A percentile compares a stretch with the other conserved stretches of the same genome.
Conservation (phyloP, 2,888 invertebrate genomes). For the Macrophya alboannulata region DNA sequence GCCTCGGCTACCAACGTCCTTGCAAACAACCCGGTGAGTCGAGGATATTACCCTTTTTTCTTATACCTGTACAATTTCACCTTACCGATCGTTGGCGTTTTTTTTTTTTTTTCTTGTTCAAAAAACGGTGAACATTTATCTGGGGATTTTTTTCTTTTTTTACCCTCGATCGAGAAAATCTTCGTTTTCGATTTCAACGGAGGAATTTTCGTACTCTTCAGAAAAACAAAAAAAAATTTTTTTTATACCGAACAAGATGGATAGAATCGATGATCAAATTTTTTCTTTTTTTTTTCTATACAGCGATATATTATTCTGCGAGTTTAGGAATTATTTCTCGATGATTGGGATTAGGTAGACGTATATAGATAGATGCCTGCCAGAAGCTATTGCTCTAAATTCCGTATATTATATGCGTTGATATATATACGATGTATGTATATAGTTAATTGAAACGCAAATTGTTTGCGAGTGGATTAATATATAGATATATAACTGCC, state of each 20-base stretch:
- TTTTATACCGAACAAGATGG: background rate
- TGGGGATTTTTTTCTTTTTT: too few species aligned
- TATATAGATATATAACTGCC: too few species aligned
- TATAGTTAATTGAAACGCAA: background rate
- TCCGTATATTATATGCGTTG: background rate
- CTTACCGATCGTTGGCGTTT: too few species aligned
- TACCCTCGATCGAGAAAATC: too few species aligned
- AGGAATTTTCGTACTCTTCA: too few species aligned
- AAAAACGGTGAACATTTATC: too few species aligned
- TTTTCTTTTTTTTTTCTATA: background rate
- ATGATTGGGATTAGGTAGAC: background rate
- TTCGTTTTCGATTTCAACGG: too few species aligned
- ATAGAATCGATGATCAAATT: background rate
- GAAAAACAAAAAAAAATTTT: too few species aligned
- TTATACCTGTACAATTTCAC: too few species aligned
- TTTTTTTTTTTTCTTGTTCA: too few species aligned
- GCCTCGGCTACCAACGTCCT: conserved; percentile 68
- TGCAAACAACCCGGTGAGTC: conserved; percentile 75
- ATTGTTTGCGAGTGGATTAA: too few species aligned
- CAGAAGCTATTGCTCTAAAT: background rate
- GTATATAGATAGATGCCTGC: background rate
- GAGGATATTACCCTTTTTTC: conserved; percentile 47
- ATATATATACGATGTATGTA: background rate
- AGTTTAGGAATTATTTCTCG: background rate
- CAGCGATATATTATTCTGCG: background rate